These are phyloP conservation scores for Hydrolagus colliei DNA, from an alignment of 2,797 vertebrate species.

Conservation along the genomic window DNA sequence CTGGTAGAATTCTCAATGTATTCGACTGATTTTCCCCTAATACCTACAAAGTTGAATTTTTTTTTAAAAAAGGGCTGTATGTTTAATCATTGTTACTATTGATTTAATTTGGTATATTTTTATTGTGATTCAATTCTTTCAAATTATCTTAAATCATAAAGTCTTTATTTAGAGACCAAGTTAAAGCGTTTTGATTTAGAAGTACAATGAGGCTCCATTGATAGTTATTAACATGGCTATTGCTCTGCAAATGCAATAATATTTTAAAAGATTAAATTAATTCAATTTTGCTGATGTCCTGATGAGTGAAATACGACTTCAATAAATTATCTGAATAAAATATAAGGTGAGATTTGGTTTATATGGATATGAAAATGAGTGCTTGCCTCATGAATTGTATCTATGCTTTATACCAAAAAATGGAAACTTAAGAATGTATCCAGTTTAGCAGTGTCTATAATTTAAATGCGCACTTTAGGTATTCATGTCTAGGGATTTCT, in stretches of 20 bases:
- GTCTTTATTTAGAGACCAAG: not conserved
- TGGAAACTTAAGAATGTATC: not conserved
- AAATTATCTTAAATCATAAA: not conserved
- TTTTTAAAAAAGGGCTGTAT: not conserved
- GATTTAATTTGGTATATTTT: not conserved
- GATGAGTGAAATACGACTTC: conserved; percentile 35
- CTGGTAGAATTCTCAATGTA: not conserved
- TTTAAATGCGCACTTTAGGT: not conserved
- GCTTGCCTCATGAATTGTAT: not conserved
- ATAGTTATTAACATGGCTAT: conserved; percentile 38
- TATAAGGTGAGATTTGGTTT: not conserved
- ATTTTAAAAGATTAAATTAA: conserved; percentile 40
- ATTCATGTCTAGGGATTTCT: not conserved
- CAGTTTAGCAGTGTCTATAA: not conserved
- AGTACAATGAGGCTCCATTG: not conserved
- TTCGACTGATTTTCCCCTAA: not conserved
- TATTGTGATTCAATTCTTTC: not conserved
- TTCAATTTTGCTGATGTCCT: conserved; percentile 41
- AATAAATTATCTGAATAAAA: conserved; percentile 34
- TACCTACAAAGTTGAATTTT: not conserved
- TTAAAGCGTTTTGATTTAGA: not conserved
- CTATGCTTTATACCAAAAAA: not conserved
- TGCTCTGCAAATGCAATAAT: conserved; percentile 41
- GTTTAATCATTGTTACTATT: too few species aligned
- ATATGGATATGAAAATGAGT: not conserved